Evolutionary conservation across 2,113 vertebrate genomes (phyloP), one percentile per base, ranked within the genome.

Genomic region (Phrynosoma blainvillii): DNA sequence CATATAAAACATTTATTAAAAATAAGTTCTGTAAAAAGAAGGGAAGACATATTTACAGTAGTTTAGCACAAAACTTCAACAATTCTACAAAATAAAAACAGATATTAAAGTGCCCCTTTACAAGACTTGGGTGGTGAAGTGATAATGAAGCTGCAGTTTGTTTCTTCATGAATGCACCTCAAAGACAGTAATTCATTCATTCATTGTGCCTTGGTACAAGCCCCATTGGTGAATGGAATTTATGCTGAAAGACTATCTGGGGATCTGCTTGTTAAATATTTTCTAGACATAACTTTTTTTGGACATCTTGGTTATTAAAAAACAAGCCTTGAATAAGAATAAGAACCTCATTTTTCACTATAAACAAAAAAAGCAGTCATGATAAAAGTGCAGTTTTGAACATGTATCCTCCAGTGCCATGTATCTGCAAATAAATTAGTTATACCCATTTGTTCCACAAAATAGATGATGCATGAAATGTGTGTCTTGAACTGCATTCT

Each of bases 1-100:
- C n/a, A 89, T 96, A 95, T 32, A 96, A 97, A 95, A 93, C 93
- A 87, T 93, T 97, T 97, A 97, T 97, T 94, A 97, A 97, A 97
- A 97, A 97, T 97, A 97, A 79, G 90, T 90, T 95, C 84, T 96
- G 94, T 42, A 87, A 89, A 92, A 93, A 95, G 93, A 56, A 84
- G 94, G 76, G 85, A 79, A 88, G 71, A 82, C 88, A 87, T 97
- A 96, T 96, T 90, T 96, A 97, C 95, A 97, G 85, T 84, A 91
- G 89, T 76, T 90, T 88, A 88, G 87, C 94, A 94, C 89, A 91
- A 93, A 96, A 95, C 23, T 70, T 54, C 88, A 66, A 95, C 84
- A 27, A 23, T 62, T 54, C 87, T 91, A 88, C 90, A 87, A 85
- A 87, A 95, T 18, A 77, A 80, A 91, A 90, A 84, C 16, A 30